Evolutionary conservation across 1,140 invertebrate genomes (phyloP), one percentile per base, ranked within the genome.

Genomic region (Hylyphantes graminicola): DNA sequence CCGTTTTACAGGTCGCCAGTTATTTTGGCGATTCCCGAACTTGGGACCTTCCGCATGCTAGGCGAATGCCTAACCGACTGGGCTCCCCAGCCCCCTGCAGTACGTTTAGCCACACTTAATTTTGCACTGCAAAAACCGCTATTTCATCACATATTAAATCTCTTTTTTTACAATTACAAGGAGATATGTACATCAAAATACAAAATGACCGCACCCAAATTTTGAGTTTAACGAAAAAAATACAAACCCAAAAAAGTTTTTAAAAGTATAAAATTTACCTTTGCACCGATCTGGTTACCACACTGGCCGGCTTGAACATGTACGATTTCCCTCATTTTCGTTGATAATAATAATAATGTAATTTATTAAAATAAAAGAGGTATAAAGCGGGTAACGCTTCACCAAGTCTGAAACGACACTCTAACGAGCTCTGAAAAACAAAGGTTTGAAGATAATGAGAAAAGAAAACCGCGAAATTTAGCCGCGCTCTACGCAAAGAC

Each of bases 231-330:
- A 48, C 19, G n/a, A 7, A 13, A n/a, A 11, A 57, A 15, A 12
- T 10, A 13, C 8, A 15, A 61, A 3, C 17, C 57, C 2, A 12
- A 61, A 61, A 61, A 61, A 6, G 2, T 12, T 64, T 64, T 51
- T 64, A 74, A 77, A 64, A 64, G 13, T 17, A 50, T 9, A 53
- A 51, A 48, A 65, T 51, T 91, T 91, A 95, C 94, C 93, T 95
- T 96, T 86, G 94, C 93, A 90, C 95, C 95, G 88, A 96, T 96
- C 91, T 96, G 95, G 91, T 96, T 96, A 87, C 95, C 95, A 91
- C 95, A 96, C 89, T 96, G 95, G 87, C 95, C 95, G 89, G 89
- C 90, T 86, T 91, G 91, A 48, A 91, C 85, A 85, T 91, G 91
- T 35, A 91, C 90, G 54, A 91, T 91, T 88, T 91, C 91, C 74